Percentiles rank a stretch among this genome's conserved stretches.
Conservation (phyloP, 2,797 vertebrate species). For the Heterohyrax brucei region DNA sequence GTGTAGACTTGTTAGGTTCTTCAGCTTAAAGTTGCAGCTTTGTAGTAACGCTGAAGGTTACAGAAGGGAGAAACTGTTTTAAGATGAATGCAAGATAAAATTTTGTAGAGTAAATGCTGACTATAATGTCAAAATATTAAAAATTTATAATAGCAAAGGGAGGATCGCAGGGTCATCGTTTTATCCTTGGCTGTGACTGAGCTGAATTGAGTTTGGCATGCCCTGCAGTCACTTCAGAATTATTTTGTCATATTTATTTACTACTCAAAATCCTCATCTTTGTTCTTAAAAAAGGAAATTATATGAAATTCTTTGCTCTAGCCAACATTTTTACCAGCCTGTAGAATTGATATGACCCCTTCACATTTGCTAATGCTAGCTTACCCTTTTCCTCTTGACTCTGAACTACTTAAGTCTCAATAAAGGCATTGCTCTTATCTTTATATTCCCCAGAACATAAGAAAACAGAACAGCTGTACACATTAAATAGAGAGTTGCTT, state of each 20-base stretch:
- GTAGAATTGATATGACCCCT: not conserved
- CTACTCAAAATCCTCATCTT: constrained; percentile 40
- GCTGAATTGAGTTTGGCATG: constrained; percentile 21
- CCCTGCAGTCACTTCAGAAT: constrained; percentile 54
- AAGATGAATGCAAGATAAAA: constrained; percentile 2
- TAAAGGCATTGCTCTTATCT: not conserved
- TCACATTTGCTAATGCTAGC: not conserved
- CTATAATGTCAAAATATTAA: not conserved
- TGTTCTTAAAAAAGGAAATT: constrained; percentile 55
- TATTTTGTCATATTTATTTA: constrained; percentile 40
- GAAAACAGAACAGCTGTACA: not conserved
- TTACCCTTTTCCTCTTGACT: not conserved
- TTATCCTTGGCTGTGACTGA: constrained; percentile 45
- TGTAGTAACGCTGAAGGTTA: not conserved
- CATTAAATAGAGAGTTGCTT: not conserved
- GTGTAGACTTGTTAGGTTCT: not conserved
- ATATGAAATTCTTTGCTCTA: constrained; percentile 1
- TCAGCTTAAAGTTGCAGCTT: not conserved
- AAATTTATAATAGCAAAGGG: constrained; percentile 30
- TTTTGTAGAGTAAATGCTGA: constrained; percentile 41
- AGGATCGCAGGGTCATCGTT: constrained; percentile 14
- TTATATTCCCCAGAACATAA: not conserved
- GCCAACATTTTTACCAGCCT: not conserved
- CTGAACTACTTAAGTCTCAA: not conserved
- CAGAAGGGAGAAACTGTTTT: not conserved